Evolutionary conservation across 2,888 invertebrate genomes (phyloP).

Genomic region (Phymatocera aterrima): DNA sequence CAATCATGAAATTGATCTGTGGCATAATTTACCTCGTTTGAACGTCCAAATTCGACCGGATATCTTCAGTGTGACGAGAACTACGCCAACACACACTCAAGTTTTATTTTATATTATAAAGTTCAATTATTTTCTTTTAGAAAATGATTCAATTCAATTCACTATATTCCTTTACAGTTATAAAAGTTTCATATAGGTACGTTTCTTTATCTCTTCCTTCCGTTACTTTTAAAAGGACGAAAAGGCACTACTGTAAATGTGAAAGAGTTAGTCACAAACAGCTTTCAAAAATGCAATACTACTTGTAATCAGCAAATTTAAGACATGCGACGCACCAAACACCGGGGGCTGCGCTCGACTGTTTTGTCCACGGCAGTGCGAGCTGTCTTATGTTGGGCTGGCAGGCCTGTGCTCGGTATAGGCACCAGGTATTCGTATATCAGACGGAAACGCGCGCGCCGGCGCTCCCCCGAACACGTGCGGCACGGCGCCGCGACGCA

Average conservation of each 20-base stretch:
- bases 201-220: background rate
- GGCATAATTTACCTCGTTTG: constrained; percentile 12
- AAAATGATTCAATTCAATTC: background rate
- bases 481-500: constrained; percentile 26
- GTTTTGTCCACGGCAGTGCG: constrained; percentile 27
- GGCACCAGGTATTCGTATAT: constrained; percentile 18
- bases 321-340: constrained; percentile 9
- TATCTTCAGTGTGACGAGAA: background rate
- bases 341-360: constrained; percentile 24
- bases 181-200: no score
- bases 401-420: constrained; percentile 15
- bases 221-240: no score
- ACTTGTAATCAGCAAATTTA: background rate
- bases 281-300: background rate
- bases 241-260: background rate
- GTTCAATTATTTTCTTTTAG: background rate
- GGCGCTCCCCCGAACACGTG: constrained; percentile 33
- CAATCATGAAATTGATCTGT: background rate
- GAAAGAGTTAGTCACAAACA: background rate
- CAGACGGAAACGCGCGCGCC: constrained; percentile 29
- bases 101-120: background rate
- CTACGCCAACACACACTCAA: constrained; percentile 1
- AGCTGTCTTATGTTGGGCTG: constrained; percentile 29
- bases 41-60: background rate
- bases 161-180: background rate